A percentile compares a stretch with the other conserved stretches of the same genome.
Conservation (phyloP, 2,797 vertebrate genomes). For the Rhabdomys pumilio region DNA sequence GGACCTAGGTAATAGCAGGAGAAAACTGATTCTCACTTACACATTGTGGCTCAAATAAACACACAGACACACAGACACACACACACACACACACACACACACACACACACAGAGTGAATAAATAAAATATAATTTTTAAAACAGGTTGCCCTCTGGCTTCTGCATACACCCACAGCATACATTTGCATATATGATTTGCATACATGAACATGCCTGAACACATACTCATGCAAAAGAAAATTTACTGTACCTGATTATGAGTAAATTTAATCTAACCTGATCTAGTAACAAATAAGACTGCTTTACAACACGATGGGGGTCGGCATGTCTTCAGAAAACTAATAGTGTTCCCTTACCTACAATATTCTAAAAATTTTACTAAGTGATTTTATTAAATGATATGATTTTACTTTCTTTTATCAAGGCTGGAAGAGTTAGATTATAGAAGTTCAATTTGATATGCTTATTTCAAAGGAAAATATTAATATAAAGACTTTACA, state of each 20-base stretch:
- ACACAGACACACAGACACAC: background rate
- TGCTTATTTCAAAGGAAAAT: conserved; percentile 1
- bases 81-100: too few species aligned
- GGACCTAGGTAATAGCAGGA: background rate
- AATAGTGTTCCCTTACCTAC: conserved; percentile 15
- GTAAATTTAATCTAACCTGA: background rate
- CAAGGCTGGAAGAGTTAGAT: conserved; percentile 35
- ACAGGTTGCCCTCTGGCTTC: background rate
- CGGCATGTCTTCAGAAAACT: background rate
- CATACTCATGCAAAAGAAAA: background rate
- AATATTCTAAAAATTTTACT: too few species aligned
- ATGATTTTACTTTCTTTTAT: conserved; percentile 41
- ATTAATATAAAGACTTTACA: conserved; percentile 8
- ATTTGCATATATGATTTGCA: background rate
- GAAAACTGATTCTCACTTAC: background rate
- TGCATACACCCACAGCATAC: background rate
- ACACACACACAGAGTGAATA: background rate
- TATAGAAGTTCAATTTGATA: conserved; percentile 19
- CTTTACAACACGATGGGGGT: background rate
- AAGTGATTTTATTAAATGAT: background rate
- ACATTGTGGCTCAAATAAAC: background rate
- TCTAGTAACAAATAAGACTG: conserved; percentile 11
- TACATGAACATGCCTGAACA: background rate
- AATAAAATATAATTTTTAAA: background rate
- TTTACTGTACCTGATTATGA: background rate